Evolutionary conservation across 1,140 invertebrate species (phyloP), one percentile per base, ranked within the genome.

Genomic region (Cotesia glomerata): DNA sequence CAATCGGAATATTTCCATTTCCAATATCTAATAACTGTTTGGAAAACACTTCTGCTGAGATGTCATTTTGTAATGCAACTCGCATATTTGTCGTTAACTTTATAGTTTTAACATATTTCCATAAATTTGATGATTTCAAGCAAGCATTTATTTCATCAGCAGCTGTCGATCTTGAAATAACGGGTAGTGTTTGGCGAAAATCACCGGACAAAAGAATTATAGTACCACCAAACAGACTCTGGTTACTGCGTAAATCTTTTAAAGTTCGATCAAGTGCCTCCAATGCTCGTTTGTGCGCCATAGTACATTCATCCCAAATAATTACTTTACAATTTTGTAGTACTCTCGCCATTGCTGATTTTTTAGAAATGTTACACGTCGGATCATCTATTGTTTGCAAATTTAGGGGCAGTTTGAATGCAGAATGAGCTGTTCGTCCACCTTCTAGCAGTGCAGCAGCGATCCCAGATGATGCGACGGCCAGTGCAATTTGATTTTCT

Each of bases 121-220:
- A 18, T 18, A 58, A 18, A 5, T 3, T 8, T 5, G 16, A 58
- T 8, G 7, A 7, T 58, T 58, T 58, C 7, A 58, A 26, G 5
- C 14, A 58, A 3, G 54, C 54, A 58, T 32, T 18, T 2, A 26
- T 18, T 9, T 58, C 54, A 26, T 58, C 78, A 11, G 76, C 77
- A 52, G 59, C 71, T 59, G 80, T 85, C 75, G 77, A 81, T 77
- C 79, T 58, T 65, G 76, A 69, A 62, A 88, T 80, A 69, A 89
- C 82, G 51, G 87, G 86, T 69, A 89, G 75, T 70, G 81, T 88
- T 84, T 89, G 86, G 18, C 85, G 72, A 63, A 88, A 88, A 78
- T 88, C 84, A 74, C 82, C 82, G 58, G 77, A 74, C 36, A 81
- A 78, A 61, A 81, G 72, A 76, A 81, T 72, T 71, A 74, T 77